phyloP scores from a whole-genome alignment of 2,113 vertebrate species.

The Cichladusa arquata region DNA sequence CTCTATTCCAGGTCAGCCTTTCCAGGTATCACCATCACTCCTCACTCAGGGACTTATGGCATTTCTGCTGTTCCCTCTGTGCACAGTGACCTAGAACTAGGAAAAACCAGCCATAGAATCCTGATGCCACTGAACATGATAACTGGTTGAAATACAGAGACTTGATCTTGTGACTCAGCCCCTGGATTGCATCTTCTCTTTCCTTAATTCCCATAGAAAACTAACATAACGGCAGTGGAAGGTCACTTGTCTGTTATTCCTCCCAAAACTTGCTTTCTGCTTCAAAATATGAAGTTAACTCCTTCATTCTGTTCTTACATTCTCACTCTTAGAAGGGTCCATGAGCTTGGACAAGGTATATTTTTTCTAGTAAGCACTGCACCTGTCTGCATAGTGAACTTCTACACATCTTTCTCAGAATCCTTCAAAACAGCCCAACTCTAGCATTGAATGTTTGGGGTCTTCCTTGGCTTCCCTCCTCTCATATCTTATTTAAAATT shows the following conservation, averaged over 20 bases:
- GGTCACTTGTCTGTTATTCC: not conserved
- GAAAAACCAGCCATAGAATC: not conserved
- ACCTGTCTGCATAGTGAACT: not conserved
- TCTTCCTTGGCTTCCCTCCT: not conserved
- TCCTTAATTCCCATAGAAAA: not conserved
- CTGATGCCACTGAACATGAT: fast-evolving
- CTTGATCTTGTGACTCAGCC: not conserved
- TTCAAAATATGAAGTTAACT: not conserved
- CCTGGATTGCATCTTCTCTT: not conserved
- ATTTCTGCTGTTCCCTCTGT: not conserved
- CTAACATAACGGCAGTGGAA: fast-evolving
- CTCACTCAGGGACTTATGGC: fast-evolving
- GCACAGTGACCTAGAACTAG: not conserved
- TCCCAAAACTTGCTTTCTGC: not conserved
- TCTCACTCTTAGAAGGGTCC: not conserved
- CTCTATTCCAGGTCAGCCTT: no score
- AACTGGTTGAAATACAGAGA: not conserved
- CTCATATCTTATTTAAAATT: constrained; percentile 18
- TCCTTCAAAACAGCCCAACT: not conserved
- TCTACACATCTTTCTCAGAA: not conserved
- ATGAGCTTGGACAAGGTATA: not conserved
- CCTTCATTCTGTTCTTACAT: not conserved
- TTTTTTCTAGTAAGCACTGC: not conserved
- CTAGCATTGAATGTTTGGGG: not conserved
- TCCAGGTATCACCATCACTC: no score